Base-by-base conservation (phyloP, 2,113 vertebrate species). In the Montifringilla adamsi region DNA sequence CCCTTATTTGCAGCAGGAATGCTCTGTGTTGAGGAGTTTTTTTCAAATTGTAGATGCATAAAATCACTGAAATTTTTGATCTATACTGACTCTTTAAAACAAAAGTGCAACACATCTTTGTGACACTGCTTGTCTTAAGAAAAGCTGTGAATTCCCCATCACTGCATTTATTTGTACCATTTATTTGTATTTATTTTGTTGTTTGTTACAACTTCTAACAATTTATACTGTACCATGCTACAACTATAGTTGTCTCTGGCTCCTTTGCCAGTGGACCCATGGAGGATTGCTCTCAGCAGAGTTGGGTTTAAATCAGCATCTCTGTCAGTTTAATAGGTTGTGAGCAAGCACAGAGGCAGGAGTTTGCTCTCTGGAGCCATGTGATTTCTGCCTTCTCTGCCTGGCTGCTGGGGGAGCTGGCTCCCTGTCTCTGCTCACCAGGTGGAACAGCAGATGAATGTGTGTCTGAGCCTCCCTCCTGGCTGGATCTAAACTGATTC, bases 21-120 rank as follows among this genome's bases (percentile, higher is more conserved):
- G 1, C 11, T 17, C 16, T 0, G 1, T 17, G 5, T 27, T 44
- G 33, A 47, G 68, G 22, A 46, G 8, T 46, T 64, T n/a, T n/a
- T 85, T 26, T 56, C 52, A 55, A 76, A 43, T 2, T 24, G 12
- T 24, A 58, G 50, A 1, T 33, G 13, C 22, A 22, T 37, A 69
- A 84, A 84, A 60, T 26, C 20, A 6, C 7, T 28, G 10, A 6
- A 35, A 43, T 64, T 63, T 60, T 55, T 87, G 22, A 13, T 35
- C 27, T 26, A 18, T 18, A 6, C 10, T 33, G 30, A 30, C 27
- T 47, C 13, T 73, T 26, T 37, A 59, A 60, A 68, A 56, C 2
- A 4, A 15, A 60, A 60, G 44, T 23, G 20, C 1, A 5, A 24
- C 49, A 12, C 13, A 55, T 16, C 68, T 58, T 27, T 43, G 41